Conservation (phyloP, 1,140 invertebrate species). For the Leptinotarsa undecemlineata region DNA sequence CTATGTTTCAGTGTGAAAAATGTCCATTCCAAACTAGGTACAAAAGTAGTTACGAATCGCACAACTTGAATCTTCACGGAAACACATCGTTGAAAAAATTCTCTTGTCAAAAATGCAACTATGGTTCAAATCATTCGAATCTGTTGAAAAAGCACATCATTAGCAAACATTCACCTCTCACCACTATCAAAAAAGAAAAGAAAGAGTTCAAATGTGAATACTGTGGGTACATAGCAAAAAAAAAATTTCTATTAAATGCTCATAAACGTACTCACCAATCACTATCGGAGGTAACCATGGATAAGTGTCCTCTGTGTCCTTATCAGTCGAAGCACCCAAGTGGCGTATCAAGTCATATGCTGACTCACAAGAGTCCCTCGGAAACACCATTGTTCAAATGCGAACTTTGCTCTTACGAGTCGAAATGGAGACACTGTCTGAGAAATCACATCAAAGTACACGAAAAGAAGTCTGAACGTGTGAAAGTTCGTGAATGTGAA, state of each 20-base stretch:
- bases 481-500: background rate
- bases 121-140: background rate
- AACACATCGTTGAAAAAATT: background rate
- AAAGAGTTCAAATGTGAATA: background rate
- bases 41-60: background rate
- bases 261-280: background rate
- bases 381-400: background rate
- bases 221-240: background rate
- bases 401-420: background rate
- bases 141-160: background rate
- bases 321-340: background rate
- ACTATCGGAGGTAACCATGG: background rate
- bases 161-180: background rate
- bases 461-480: background rate
- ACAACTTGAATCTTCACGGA: background rate
- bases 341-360: background rate
- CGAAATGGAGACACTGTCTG: background rate
- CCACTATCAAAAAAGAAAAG: background rate
- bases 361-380: background rate
- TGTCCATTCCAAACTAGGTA: constrained; percentile 8
- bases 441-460: background rate
- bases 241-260: background rate
- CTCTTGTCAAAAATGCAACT: background rate
- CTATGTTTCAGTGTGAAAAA: background rate
- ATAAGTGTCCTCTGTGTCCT: background rate